Percentiles rank a stretch among this genome's conserved stretches.
These are phyloP conservation scores for Smutsia temminckii DNA, from an alignment of 2,797 vertebrate species.

Conservation along the genomic window DNA sequence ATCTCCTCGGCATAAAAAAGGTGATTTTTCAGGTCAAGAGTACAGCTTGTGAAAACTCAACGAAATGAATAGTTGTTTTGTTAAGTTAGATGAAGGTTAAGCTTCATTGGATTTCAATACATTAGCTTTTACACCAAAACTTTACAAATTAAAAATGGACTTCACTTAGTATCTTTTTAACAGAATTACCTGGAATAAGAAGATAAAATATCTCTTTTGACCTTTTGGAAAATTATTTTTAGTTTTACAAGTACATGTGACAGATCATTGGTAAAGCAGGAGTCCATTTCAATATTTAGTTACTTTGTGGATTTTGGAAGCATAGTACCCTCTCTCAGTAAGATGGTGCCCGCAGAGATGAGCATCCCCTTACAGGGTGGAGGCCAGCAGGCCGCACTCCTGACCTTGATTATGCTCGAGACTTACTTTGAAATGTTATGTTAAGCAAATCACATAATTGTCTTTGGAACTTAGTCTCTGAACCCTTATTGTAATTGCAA, in stretches of 20 bases:
- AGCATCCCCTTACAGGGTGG: neutral
- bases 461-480: slow-evolving; percentile 8
- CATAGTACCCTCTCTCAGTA: neutral
- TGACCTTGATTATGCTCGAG: neutral
- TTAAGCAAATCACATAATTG: neutral
- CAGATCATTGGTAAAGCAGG: slow-evolving; percentile 57
- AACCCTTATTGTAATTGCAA: neutral
- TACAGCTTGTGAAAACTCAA: slow-evolving; percentile 83
- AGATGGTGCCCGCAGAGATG: fast-evolving
- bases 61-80: neutral
- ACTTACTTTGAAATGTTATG: neutral
- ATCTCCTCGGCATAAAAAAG: slow-evolving; percentile 93
- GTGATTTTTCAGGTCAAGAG: slow-evolving; percentile 89
- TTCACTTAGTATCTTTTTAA: slow-evolving; percentile 57
- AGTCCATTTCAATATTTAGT: neutral
- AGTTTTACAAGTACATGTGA: slow-evolving; percentile 33
- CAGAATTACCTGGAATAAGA: slow-evolving; percentile 50
- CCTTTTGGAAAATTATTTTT: slow-evolving; percentile 22
- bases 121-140: slow-evolving; percentile 63
- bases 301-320: slow-evolving; percentile 54
- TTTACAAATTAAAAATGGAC: slow-evolving; percentile 41
- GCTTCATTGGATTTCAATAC: slow-evolving; percentile 16
- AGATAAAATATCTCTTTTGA: slow-evolving; percentile 33
- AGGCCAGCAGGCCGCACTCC: neutral
- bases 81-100: slow-evolving; percentile 21